Evolutionary conservation across 2,888 invertebrate genomes (phyloP).

Genomic region (Endomychus coccineus): DNA sequence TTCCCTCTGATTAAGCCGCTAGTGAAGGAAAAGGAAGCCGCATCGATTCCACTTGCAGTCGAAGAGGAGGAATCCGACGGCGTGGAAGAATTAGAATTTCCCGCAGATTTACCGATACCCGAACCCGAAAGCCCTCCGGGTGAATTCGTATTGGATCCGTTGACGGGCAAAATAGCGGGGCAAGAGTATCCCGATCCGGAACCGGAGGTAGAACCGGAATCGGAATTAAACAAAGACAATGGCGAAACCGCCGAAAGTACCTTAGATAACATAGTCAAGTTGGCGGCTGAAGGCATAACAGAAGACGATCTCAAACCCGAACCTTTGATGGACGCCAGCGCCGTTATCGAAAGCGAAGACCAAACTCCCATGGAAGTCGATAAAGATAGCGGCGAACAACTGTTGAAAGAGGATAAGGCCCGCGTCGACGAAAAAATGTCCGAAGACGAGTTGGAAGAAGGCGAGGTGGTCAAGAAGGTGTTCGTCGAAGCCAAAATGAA

Average conservation of each 20-base stretch:
- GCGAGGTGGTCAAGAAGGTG: slow-evolving; percentile 8
- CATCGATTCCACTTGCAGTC: slow-evolving; percentile 7
- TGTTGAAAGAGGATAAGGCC: slow-evolving; percentile 3
- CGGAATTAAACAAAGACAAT: slow-evolving; percentile 8
- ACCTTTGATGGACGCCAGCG: neutral
- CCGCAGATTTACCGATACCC: slow-evolving; percentile 48
- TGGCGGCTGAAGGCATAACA: slow-evolving; percentile 39
- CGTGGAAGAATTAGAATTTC: slow-evolving; percentile 61
- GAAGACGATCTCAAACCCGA: slow-evolving; percentile 32
- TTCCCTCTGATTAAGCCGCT: slow-evolving; percentile 10
- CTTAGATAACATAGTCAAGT: slow-evolving; percentile 38
- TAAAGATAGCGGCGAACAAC: too few relatives aligned
- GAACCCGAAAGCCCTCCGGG: slow-evolving; percentile 58
- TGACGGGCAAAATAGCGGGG: slow-evolving; percentile 49
- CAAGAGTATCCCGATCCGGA: slow-evolving; percentile 24
- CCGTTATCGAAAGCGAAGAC: neutral
- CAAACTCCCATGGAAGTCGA: slow-evolving; percentile 1
- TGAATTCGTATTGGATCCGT: slow-evolving; percentile 64
- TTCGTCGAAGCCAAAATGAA: slow-evolving; percentile 9
- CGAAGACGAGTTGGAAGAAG: neutral
- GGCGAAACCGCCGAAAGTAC: slow-evolving; percentile 8
- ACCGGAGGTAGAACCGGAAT: slow-evolving; percentile 8
- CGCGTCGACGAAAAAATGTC: slow-evolving; percentile 1
- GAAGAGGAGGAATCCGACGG: slow-evolving; percentile 42
- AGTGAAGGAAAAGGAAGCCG: slow-evolving; percentile 4